phyloP scores from a whole-genome alignment of 1,140 invertebrate genomes.

The Rhopalosiphum maidis region DNA sequence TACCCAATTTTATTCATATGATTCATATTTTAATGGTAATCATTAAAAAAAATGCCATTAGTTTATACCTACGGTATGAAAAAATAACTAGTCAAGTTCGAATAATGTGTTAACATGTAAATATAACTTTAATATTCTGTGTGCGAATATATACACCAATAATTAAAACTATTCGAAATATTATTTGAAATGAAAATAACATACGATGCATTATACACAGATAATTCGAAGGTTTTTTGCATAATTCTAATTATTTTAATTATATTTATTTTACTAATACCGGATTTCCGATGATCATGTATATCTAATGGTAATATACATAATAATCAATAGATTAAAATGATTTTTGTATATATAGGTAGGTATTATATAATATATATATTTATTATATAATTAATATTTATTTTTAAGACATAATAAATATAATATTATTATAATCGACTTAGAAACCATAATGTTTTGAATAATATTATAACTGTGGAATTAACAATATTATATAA shows the following conservation, averaged over 20 bases:
- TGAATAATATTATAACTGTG: background rate
- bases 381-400: too few relatives aligned
- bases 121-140: background rate
- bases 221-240: background rate
- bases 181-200: background rate
- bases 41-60: too few relatives aligned
- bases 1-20: too few relatives aligned
- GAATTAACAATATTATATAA: background rate
- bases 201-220: background rate
- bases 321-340: too few relatives aligned
- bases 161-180: background rate
- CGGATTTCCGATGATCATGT: too few relatives aligned
- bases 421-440: background rate
- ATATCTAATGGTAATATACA: too few relatives aligned
- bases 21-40: too few relatives aligned
- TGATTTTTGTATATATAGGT: too few relatives aligned
- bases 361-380: too few relatives aligned
- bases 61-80: too few relatives aligned
- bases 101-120: background rate
- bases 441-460: background rate
- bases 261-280: too few relatives aligned
- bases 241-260: background rate
- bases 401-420: background rate
- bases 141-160: background rate
- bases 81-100: too few relatives aligned